Base-by-base conservation (phyloP, 2,797 vertebrate genomes). In the Momotus momota region DNA sequence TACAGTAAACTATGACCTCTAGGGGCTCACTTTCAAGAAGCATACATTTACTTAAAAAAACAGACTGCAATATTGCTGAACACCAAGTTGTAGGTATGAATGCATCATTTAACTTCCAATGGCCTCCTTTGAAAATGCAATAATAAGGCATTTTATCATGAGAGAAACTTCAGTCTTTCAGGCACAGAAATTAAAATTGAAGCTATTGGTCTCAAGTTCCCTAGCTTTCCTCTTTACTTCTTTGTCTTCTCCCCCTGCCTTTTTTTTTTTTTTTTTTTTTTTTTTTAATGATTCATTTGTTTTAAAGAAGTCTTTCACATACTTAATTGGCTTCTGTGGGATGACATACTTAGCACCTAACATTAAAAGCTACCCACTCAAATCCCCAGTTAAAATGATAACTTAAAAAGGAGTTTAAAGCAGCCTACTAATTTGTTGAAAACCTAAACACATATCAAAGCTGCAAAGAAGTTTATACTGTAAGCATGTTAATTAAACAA, bases 401-500 rank as follows among this genome's bases (percentile, higher is more conserved):
- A 90, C 23, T 82, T 88, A 16, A 78, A 94, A 95, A 35, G 72
- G 26, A 94, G 45, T 79, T 94, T 81, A 82, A 94, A 97, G 70
- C 35, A 89, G 31, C n/a, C 38, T 92, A 40, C 35, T 94, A 91
- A 89, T 84, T 74, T 91, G 27, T 73, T 86, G 82, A 77, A 95
- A 88, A 96, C n/a, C 21, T 81, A 97, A 95, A 91, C 12, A 86
- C 14, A 74, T 90, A 90, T 82, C 51, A 92, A 93, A 93, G 29
- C 55, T 81, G 27, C 14, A 82, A 81, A 97, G 75, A 77, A 14
- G 55, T 51, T 93, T 93, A 80, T 82, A 54, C 14, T 94, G 41
- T 89, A 94, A 93, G 11, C 48, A 94, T 93, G 69, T 93, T 96
- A 94, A 94, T 85, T 77, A 67, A 91, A 83, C 27, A 91, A 97